phyloP scores from a whole-genome alignment of 2,797 vertebrate genomes.

The Otolemur crassicaudatus region DNA sequence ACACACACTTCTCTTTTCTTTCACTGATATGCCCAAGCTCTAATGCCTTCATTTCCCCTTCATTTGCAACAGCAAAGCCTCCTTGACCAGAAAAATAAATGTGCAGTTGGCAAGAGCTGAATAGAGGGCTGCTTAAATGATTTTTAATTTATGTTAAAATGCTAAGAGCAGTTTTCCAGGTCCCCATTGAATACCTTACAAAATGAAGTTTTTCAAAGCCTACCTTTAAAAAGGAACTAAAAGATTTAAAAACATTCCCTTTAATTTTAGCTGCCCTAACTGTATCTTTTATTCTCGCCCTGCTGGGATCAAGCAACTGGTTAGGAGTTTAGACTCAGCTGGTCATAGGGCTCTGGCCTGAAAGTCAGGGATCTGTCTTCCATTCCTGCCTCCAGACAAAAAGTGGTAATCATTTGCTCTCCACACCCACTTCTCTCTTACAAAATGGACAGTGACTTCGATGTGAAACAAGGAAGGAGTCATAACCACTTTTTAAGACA shows the following conservation, averaged over 20 bases:
- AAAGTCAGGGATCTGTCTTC: neutral
- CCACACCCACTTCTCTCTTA: neutral
- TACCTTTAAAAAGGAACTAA: slow-evolving; percentile 68
- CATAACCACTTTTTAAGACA: neutral
- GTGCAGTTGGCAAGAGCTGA: slow-evolving; percentile 71
- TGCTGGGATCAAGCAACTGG: neutral
- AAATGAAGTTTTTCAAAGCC: slow-evolving; percentile 71
- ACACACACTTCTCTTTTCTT: slow-evolving; percentile 45
- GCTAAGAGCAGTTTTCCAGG: slow-evolving; percentile 77
- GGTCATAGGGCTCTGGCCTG: neutral
- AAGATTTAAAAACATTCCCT: slow-evolving; percentile 64
- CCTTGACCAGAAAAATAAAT: slow-evolving; percentile 79
- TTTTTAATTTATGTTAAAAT: slow-evolving; percentile 83
- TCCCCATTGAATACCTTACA: slow-evolving; percentile 55
- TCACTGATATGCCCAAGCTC: slow-evolving; percentile 62
- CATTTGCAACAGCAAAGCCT: slow-evolving; percentile 71
- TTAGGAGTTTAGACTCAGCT: neutral
- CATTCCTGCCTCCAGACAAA: neutral
- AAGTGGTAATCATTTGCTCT: neutral
- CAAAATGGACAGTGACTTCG: neutral
- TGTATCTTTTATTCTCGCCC: slow-evolving; percentile 41
- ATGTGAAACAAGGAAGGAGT: neutral
- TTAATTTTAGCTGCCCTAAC: slow-evolving; percentile 53
- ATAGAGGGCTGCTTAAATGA: slow-evolving; percentile 75
- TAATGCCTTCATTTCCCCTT: slow-evolving; percentile 75